Conservation (phyloP, 2,113 vertebrate species). For the Euleptes europaea region DNA sequence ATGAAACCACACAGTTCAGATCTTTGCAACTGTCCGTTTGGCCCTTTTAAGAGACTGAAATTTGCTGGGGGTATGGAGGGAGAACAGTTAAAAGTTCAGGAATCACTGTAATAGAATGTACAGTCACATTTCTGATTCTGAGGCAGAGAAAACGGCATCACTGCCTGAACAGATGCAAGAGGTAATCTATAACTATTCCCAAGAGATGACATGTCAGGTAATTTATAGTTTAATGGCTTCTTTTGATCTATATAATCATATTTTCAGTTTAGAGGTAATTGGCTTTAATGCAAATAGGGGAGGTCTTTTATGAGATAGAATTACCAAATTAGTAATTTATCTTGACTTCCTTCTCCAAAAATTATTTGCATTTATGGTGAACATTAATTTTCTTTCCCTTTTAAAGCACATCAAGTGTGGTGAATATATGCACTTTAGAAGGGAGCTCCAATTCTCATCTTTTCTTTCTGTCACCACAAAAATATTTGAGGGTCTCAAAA, state of each 20-base stretch:
- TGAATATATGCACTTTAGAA: neutral
- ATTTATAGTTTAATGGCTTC: conserved; percentile 35
- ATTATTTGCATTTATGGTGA: neutral
- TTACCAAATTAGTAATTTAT: conserved; percentile 37
- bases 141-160: conserved; percentile 14
- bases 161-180: conserved; percentile 20
- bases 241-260: conserved; percentile 32
- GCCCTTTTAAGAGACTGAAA: neutral
- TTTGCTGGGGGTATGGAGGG: too few species aligned
- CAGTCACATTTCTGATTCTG: conserved; percentile 20
- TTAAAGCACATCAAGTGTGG: neutral
- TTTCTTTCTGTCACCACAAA: neutral
- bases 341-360: conserved; percentile 6
- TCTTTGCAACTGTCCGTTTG: neutral
- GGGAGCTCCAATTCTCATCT: neutral
- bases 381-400: conserved; percentile 22
- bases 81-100: neutral
- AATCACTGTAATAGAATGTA: neutral
- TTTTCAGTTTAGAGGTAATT: conserved; percentile 42
- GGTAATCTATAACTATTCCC: conserved; percentile 1
- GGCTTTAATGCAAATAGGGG: neutral
- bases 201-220: conserved; percentile 10
- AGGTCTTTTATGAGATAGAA: conserved; percentile 28
- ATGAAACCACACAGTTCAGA: too few species aligned
- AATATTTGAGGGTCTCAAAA: neutral